These are phyloP conservation scores for Euclidia mi DNA, from an alignment of 2,888 invertebrate genomes.

Conservation along the genomic window DNA sequence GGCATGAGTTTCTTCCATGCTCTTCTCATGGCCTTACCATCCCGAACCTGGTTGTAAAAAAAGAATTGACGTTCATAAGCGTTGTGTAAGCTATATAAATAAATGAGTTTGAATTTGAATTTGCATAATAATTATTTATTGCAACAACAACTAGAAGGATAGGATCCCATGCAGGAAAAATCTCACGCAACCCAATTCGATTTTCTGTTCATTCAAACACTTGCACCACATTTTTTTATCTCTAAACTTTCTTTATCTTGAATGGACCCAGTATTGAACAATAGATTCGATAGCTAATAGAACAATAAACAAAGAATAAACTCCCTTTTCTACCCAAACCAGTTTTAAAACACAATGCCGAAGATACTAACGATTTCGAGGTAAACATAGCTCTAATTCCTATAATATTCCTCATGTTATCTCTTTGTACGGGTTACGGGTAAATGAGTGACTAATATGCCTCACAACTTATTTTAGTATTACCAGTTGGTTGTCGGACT, in stretches of 20 bases:
- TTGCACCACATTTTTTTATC: no score
- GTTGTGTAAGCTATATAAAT: no score
- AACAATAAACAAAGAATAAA: constrained; percentile 3
- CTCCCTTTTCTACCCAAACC: constrained; percentile 8
- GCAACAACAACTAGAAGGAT: no score
- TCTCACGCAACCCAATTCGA: no score
- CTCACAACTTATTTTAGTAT: constrained; percentile 42
- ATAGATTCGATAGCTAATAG: neutral
- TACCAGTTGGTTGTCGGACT: constrained; percentile 19
- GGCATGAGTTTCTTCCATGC: no score
- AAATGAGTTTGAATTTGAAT: no score
- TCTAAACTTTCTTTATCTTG: neutral
- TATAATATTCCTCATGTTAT: constrained; percentile 40
- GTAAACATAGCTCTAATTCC: constrained; percentile 38
- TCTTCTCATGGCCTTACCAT: no score
- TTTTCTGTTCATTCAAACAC: no score
- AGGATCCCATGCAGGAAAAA: no score
- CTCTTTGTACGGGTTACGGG: constrained; percentile 29
- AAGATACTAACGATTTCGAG: constrained; percentile 24
- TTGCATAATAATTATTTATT: no score
- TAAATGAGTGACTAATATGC: constrained; percentile 49
- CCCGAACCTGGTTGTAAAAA: no score
- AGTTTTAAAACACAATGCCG: neutral
- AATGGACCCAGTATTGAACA: neutral
- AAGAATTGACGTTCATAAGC: no score